phyloP scores from a whole-genome alignment of 2,888 invertebrate species.

The Macropis europaea region DNA sequence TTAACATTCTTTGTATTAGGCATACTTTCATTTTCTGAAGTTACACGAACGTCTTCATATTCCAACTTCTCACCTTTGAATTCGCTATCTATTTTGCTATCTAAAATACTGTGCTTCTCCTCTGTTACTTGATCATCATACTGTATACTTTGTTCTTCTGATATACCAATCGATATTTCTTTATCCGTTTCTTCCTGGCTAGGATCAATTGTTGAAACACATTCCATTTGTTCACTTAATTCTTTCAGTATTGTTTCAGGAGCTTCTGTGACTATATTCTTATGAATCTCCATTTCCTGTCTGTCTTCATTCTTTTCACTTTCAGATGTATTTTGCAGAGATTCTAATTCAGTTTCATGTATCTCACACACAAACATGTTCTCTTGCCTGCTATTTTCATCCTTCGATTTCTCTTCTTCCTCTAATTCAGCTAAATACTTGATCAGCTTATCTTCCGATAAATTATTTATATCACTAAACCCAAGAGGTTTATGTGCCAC shows the following conservation, averaged over 20 bases:
- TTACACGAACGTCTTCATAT: neutral
- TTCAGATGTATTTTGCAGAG: slow-evolving; percentile 16
- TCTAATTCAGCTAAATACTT: slow-evolving; percentile 79
- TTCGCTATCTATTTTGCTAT: slow-evolving; percentile 1
- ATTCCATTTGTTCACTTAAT: slow-evolving; percentile 70
- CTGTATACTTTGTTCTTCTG: slow-evolving; percentile 58
- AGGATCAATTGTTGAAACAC: slow-evolving; percentile 72
- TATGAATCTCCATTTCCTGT: slow-evolving; percentile 72
- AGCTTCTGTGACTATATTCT: slow-evolving; percentile 70
- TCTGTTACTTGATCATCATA: slow-evolving; percentile 55
- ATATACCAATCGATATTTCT: slow-evolving; percentile 64
- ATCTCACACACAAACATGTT: neutral
- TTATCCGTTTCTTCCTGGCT: slow-evolving; percentile 52
- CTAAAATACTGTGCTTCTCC: neutral
- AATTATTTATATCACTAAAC: slow-evolving; percentile 73
- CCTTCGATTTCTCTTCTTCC: slow-evolving; percentile 73
- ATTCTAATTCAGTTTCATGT: slow-evolving; percentile 31
- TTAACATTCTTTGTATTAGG: neutral
- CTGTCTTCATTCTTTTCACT: slow-evolving; percentile 68
- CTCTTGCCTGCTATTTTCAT: slow-evolving; percentile 1
- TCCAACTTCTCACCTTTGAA: neutral
- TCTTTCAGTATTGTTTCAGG: slow-evolving; percentile 69
- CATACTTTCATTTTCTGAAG: neutral
- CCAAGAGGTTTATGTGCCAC: slow-evolving; percentile 62
- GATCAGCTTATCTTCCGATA: slow-evolving; percentile 78